These are phyloP conservation scores for Cylindroiulus punctatus DNA, from an alignment of 2,888 invertebrate species.

Conservation along the genomic window DNA sequence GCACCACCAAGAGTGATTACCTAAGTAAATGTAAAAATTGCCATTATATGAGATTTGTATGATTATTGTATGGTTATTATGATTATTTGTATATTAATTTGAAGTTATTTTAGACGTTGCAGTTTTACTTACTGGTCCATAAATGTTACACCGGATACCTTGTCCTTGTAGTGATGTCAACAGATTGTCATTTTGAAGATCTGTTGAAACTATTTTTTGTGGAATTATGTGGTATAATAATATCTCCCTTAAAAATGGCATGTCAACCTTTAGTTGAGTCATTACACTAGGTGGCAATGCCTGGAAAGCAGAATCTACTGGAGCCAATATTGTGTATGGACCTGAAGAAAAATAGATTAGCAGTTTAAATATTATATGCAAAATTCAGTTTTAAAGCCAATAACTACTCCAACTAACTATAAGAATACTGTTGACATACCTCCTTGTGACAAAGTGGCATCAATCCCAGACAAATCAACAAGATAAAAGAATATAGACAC, in stretches of 20 bases:
- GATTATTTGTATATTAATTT: background rate
- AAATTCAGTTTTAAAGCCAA: background rate
- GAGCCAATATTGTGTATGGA: conserved; percentile 56
- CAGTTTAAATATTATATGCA: background rate
- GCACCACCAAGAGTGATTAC: conserved; percentile 53
- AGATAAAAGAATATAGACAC: conserved; percentile 55
- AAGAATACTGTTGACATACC: conserved; percentile 27
- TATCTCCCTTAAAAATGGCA: conserved; percentile 50
- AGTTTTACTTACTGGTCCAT: conserved; percentile 51
- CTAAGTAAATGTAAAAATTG: conserved; percentile 35
- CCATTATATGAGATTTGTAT: too few relatives aligned
- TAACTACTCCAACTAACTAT: background rate
- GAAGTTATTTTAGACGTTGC: background rate
- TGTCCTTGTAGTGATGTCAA: conserved; percentile 52
- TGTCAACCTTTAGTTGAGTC: conserved; percentile 48
- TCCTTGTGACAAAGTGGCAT: conserved; percentile 49
- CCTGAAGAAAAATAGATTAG: conserved; percentile 23
- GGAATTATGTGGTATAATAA: conserved; percentile 55
- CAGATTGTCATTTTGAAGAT: conserved; percentile 52
- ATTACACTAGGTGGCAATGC: conserved; percentile 44
- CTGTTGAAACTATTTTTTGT: conserved; percentile 40
- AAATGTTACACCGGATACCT: conserved; percentile 55
- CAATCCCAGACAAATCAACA: conserved; percentile 49
- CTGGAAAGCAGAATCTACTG: conserved; percentile 53
- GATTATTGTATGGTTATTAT: background rate